These are phyloP conservation scores for Oscheius myriophilus DNA, from an alignment of 2,888 invertebrate genomes.

Conservation along the genomic window DNA sequence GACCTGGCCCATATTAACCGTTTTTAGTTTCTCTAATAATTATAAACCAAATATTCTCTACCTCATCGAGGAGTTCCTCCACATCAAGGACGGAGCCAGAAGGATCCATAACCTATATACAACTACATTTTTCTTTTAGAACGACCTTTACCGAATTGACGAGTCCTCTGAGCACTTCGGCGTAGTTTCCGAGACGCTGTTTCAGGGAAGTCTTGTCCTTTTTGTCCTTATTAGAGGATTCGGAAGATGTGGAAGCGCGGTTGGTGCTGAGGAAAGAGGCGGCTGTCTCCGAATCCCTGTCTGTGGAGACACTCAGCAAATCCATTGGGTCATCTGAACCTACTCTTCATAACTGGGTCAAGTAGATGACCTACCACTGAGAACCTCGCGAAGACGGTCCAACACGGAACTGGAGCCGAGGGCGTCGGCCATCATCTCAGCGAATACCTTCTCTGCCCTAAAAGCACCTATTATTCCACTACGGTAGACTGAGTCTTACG, in stretches of 20 bases:
- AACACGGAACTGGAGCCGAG: conserved; percentile 7
- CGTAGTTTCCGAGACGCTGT: conserved; percentile 42
- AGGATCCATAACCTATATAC: conserved; percentile 34
- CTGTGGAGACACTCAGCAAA: conserved; percentile 2
- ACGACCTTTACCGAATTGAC: conserved; percentile 27
- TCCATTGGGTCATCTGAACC: conserved; percentile 13
- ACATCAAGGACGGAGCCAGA: conserved; percentile 34
- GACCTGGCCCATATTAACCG: too few species aligned
- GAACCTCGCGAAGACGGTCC: conserved; percentile 16
- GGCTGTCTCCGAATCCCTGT: neutral
- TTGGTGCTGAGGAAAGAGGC: neutral
- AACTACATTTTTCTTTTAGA: too few species aligned
- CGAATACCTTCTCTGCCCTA: conserved; percentile 22
- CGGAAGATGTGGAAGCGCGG: conserved; percentile 16
- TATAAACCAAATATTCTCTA: neutral
- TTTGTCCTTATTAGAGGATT: conserved; percentile 19
- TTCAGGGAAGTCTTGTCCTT: conserved; percentile 45
- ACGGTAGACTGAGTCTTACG: neutral
- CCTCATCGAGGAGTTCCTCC: conserved; percentile 56
- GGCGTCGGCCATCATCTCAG: conserved; percentile 29
- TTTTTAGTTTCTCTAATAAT: too few species aligned
- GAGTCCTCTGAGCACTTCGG: conserved; percentile 47
- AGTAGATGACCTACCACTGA: neutral
- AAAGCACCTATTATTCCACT: too few species aligned
- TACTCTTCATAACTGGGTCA: neutral